phyloP scores from a whole-genome alignment of 37 sponge, comb jelly and placozoan genomes.

The Theonella swinhoei region DNA sequence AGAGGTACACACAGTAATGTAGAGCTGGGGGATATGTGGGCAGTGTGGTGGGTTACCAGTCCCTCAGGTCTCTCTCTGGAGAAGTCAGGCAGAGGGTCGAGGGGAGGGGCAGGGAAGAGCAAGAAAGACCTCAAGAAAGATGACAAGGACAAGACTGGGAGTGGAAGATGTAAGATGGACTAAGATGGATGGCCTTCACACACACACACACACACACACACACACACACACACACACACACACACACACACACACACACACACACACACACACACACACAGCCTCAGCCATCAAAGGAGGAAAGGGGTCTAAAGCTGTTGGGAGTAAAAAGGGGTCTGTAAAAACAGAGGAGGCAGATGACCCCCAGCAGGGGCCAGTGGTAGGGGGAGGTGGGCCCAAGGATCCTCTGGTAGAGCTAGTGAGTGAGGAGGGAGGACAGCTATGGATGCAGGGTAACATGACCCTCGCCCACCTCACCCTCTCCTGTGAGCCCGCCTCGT shows the following conservation, averaged over 20 bases:
- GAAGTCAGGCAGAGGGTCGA: not conserved
- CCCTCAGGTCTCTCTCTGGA: not conserved
- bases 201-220: too few relatives aligned
- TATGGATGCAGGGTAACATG: not conserved
- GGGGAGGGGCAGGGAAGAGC: not conserved
- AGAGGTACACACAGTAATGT: too few relatives aligned
- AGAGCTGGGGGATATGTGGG: too few relatives aligned
- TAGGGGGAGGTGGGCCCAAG: not conserved
- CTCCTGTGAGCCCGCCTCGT: not conserved
- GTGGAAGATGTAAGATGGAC: not conserved
- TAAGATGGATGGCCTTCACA: too few relatives aligned
- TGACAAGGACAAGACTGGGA: too few relatives aligned
- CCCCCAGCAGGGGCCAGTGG: not conserved
- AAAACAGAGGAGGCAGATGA: not conserved
- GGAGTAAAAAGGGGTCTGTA: not conserved
- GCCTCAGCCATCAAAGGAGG: too few relatives aligned
- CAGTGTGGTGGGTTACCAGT: too few relatives aligned
- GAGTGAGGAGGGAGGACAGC: not conserved
- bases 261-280: too few relatives aligned
- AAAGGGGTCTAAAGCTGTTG: conserved; percentile 1
- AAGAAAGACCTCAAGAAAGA: too few relatives aligned
- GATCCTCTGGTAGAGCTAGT: not conserved
- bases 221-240: too few relatives aligned
- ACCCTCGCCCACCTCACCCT: not conserved
- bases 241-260: too few relatives aligned